These are phyloP conservation scores for Ictidomys tridecemlineatus DNA, from an alignment of 2,113 vertebrate species.

Conservation along the genomic window DNA sequence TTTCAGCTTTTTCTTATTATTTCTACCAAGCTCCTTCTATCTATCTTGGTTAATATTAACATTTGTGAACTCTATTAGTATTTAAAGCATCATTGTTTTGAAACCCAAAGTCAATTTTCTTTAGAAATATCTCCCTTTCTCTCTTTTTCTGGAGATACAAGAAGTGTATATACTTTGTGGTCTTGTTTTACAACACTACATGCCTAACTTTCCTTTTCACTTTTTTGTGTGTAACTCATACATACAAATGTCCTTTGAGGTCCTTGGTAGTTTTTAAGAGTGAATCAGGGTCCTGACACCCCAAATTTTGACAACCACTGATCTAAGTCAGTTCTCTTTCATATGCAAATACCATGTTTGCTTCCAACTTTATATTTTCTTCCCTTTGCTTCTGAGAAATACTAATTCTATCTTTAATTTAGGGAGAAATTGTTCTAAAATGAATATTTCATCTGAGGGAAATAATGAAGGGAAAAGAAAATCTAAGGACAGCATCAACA, in stretches of 20 bases:
- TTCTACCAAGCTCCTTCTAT: not conserved
- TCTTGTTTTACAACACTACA: conserved; percentile 24
- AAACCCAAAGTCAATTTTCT: conserved; percentile 34
- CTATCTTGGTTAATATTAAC: conserved; percentile 14
- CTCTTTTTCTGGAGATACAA: not conserved
- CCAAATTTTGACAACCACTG: not conserved
- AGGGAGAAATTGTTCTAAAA: conserved; percentile 35
- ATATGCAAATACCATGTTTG: not conserved
- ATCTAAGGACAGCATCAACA: not conserved
- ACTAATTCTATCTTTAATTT: not conserved
- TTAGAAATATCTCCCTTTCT: not conserved
- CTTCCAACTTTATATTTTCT: conserved; percentile 31
- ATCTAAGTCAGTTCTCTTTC: not conserved
- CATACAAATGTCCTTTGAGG: not conserved
- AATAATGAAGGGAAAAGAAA: not conserved
- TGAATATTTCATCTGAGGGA: not conserved
- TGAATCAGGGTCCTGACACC: not conserved
- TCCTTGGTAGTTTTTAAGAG: not conserved
- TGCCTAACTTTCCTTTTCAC: not conserved
- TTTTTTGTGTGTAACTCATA: not conserved
- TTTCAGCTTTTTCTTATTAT: conserved; percentile 5
- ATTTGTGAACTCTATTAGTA: not conserved
- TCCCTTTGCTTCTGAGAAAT: not conserved
- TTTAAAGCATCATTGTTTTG: not conserved
- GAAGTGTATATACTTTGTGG: not conserved